Evolutionary conservation across 2,113 vertebrate species (phyloP), one percentile per base, ranked within the genome.

Genomic region (Gnathonemus echidnorhynchus): DNA sequence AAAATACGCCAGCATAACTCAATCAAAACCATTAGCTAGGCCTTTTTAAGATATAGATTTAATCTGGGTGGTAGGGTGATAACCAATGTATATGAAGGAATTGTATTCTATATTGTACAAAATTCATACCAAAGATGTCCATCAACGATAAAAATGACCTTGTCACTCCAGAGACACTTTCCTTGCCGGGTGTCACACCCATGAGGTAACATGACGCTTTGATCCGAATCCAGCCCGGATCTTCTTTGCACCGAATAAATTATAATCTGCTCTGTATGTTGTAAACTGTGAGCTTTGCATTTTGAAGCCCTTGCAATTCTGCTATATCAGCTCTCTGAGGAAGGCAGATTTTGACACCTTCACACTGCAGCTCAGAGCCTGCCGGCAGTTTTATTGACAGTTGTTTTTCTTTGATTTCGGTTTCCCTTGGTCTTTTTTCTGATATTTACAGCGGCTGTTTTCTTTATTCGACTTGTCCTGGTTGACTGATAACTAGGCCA

Each of bases 281-380:
- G 74, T 80, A 80, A 80, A 80, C 31, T 35, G 74, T 80, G 74
- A 80, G 74, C 74, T 80, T 80, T 80, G 74, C 74, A 35, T 80
- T 80, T 80, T 42, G 35, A 80, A 80, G 74, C 74, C 74, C 15
- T 42, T 39, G 74, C n/a, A 31, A 11, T 70, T 70, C 74, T 80
- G 74, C 31, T 80, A 42, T 80, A 80, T 35, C 74, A 80, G 74
- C 74, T 17, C 13, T 80, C 74, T 80, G 74, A 13, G 74, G 35
- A 80, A 39, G 74, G 15, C 35, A 80, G 74, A 19, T 80, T 80
- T 3, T 42, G 17, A 80, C 31, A 80, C 74, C 13, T 39, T 80
- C 74, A 80, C 74, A 19, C 74, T 80, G 74, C 74, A 80, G 15
- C 15, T 80, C 15, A 5, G 74, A 80, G 17, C 35, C 31, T 42